Base-by-base conservation (phyloP, 1,140 invertebrate genomes). In the Euura saliciscinereae region DNA sequence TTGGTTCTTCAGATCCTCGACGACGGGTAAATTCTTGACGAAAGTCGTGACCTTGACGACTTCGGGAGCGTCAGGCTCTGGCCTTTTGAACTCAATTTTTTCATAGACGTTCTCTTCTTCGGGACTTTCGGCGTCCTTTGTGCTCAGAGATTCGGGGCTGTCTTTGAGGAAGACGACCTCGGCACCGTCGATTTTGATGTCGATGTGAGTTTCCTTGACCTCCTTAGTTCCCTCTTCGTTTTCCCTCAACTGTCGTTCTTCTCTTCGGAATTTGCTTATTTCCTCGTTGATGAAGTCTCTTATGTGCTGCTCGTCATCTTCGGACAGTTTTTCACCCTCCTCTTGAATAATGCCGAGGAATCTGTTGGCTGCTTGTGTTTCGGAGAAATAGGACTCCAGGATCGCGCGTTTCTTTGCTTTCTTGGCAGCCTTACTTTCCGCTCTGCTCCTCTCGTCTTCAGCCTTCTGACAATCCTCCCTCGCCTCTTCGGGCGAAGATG, bases 311-410 rank as follows among this genome's bases (percentile, higher is more conserved):
- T 84, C 84, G n/a, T 79, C 78, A 59, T 81, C 82, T 42, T 80
- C 80, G 0, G 75, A 76, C 6, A 76, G 43, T 28, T 80, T 81
- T 68, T 86, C 83, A 4, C 88, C 89, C 84, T 93, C 92, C 80
- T 93, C 92, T 77, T 91, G 89, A 77, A 93, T 93, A 2, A 92
- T 91, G 73, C 91, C 91, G 71, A 93, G 86, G 70, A 88, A 90
- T 78, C 91, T 87, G 42, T 89, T 89, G 74, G 89, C 88, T 65
- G 89, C 86, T 11, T 86, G 80, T 45, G 88, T 83, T 13, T 89
- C 88, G 4, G 87, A 77, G 76, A 89, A 88, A 81, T 89, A 89
- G 67, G 91, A 87, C 68, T 90, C 90, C 28, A 90, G 79, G 46
- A 87, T 83, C 13, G 86, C 88, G 66, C 91, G 89, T 79, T 90